Percentiles rank a stretch among this genome's conserved stretches.
Evolutionary conservation across 2,113 vertebrate species (phyloP).

Genomic region (Girardinichthys multiradiatus): DNA sequence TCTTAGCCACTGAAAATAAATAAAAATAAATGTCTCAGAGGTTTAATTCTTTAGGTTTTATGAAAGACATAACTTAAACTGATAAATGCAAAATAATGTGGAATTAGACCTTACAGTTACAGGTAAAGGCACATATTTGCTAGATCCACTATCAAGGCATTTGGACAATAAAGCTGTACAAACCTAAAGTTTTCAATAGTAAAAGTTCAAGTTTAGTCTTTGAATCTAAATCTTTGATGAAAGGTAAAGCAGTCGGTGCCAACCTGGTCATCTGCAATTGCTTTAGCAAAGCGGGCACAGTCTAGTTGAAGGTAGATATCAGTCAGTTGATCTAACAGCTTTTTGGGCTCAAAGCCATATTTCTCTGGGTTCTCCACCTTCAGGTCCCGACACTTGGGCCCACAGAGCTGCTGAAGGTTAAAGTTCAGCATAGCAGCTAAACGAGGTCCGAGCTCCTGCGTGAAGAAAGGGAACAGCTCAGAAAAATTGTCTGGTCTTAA

Average conservation of each 20-base stretch:
- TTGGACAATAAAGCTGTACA: neutral
- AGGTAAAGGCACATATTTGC: no score
- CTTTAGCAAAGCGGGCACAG: constrained; percentile 96
- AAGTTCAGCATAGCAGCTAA: constrained; percentile 99
- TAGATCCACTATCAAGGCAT: no score
- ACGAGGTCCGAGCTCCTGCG: constrained; percentile 93
- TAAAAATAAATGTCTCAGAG: no score
- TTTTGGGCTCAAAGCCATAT: constrained; percentile 99
- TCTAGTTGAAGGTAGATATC: constrained; percentile 98
- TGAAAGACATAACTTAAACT: no score
- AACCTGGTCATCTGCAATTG: constrained; percentile 98
- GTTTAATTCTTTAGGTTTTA: no score
- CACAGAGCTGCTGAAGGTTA: constrained; percentile 97
- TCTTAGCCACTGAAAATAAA: no score
- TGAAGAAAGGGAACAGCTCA: neutral
- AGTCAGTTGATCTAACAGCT: constrained; percentile 97
- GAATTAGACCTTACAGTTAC: no score
- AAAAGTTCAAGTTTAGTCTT: neutral
- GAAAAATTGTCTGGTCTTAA: neutral
- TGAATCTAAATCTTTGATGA: neutral
- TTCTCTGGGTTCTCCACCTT: constrained; percentile 99
- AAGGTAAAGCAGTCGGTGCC: constrained; percentile 27
- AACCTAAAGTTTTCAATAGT: neutral
- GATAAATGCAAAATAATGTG: no score
- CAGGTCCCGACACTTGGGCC: constrained; percentile 97